Base-by-base conservation (phyloP, 2,888 invertebrate species). In the Ceraclea dissimilis region DNA sequence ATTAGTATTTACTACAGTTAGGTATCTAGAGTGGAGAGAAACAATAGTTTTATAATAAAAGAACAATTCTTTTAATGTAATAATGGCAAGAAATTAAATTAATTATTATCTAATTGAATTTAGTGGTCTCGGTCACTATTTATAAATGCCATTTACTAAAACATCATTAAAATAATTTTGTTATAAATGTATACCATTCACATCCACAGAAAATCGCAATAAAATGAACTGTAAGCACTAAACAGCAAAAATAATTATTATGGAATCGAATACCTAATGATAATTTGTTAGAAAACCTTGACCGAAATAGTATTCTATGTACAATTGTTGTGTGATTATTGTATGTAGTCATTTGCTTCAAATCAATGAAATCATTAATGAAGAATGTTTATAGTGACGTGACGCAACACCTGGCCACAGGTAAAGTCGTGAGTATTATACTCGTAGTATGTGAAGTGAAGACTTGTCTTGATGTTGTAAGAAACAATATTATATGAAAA, bases 271-370 rank as follows among this genome's bases (percentile, higher is more conserved):
- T 39, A 31, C 31, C 8, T 11, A 39, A 26, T 26, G 26, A 26
- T 26, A 6, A 26, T 26, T 26, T 26, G 26, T 26, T 26, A 26
- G 26, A 26, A 26, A 10, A 16, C 39, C 39, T 39, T 39, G 39
- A 39, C 39, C 39, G 39, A 39, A 39, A 39, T 39, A 5, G 39
- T 39, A 39, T 8, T 6, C 6, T 31, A 31, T 10, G 13, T 39
- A 39, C 16, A 39, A 39, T 39, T n/a, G 16, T 39, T 39, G 39
- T 39, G 16, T 39, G 13, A 16, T 39, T 39, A 39, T 39, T 39
- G 39, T 39, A 39, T 39, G 39, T 39, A 39, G 39, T 39, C 39
- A 39, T 39, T 39, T n/a, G n/a, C 39, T 39, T 8, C 39, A 39
- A 39, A 39, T 39, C 39, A 39, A 39, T 39, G 39, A 39, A 39